Base-by-base conservation (phyloP, 2,797 vertebrate species). In the Gila robusta region DNA sequence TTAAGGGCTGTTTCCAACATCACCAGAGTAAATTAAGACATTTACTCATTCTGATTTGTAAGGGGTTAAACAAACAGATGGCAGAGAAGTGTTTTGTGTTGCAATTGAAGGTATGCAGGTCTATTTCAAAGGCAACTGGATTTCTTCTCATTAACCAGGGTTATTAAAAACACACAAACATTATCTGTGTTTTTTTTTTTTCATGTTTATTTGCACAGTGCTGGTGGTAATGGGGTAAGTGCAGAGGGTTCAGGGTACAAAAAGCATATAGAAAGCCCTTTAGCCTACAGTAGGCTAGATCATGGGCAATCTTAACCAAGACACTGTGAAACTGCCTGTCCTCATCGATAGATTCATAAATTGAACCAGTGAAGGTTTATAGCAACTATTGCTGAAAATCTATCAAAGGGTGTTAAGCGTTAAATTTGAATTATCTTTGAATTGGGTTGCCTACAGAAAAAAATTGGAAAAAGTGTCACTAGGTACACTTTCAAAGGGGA, bases 211-310 rank as follows among this genome's bases (percentile, higher is more conserved):
- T 37, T 17, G 44, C 28, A 64, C 93, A 93, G 26, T 81, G 2
- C 32, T 32, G 32, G 85, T 92, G 81, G n/a, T 92, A 91, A 89
- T 91, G 93, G 76, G 92, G 92, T 47, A 79, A 41, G 5, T 10
- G 6, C 39, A 79, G 77, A 64, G n/a, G 35, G 54, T n/a, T 79
- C 56, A 44, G 37, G 37, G 54, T 79, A 41, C 54, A 64, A 44
- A 44, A 64, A 62, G 8, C 54, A 41, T 47, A 47, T 47, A 47
- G 11, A 64, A 59, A 56, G 41, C 32, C 16, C 23, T 41, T 37
- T n/a, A 35, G 41, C 41, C 41, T 44, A 47, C 14, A 16, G 47
- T 47, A 44, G 41, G 41, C 10, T 67, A n/a, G 1, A 6, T 3
- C 70, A 72, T 14, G 4, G 7, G 3, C 23, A n/a, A 7, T 12